Evolutionary conservation across 2,888 invertebrate species (phyloP).

Genomic region (Ectemnius lituratus): DNA sequence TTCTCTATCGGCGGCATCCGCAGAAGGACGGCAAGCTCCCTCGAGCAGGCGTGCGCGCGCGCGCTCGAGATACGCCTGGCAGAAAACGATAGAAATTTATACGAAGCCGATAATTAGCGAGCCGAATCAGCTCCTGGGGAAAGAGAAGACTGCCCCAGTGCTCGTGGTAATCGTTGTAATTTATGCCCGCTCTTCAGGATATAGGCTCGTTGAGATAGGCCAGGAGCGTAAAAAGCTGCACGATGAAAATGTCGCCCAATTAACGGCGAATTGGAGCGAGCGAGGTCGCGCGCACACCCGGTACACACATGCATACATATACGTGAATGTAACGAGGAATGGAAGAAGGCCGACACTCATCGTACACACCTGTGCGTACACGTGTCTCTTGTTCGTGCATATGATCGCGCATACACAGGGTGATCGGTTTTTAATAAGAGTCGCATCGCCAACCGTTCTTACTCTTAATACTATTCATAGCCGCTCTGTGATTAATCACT

Average conservation of each 20-base stretch:
- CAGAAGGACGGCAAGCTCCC: constrained; percentile 33
- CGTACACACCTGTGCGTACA: not conserved
- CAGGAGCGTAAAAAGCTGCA: constrained; percentile 61
- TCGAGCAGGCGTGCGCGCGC: not conserved
- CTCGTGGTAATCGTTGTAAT: constrained; percentile 72
- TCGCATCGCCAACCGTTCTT: not conserved
- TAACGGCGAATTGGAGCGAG: constrained; percentile 72
- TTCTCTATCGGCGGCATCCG: constrained; percentile 62
- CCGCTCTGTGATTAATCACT: not conserved
- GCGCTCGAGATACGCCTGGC: constrained; percentile 29
- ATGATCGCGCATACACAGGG: constrained; percentile 31
- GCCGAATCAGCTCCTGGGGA: constrained; percentile 56
- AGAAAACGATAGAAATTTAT: constrained; percentile 67
- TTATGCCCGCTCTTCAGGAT: constrained; percentile 69
- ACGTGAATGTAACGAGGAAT: too few relatives aligned
- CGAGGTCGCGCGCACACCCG: constrained; percentile 60
- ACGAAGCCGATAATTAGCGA: constrained; percentile 71
- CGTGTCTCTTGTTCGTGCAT: constrained; percentile 25
- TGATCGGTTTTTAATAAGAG: constrained; percentile 25
- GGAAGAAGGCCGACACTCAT: too few relatives aligned
- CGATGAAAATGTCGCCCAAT: constrained; percentile 75
- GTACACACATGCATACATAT: constrained; percentile 16
- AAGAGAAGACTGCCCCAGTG: constrained; percentile 39
- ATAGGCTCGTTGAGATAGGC: constrained; percentile 66
- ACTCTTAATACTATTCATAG: not conserved